Conservation (phyloP, 2,888 invertebrate genomes). For the Cantharis lateralis region DNA sequence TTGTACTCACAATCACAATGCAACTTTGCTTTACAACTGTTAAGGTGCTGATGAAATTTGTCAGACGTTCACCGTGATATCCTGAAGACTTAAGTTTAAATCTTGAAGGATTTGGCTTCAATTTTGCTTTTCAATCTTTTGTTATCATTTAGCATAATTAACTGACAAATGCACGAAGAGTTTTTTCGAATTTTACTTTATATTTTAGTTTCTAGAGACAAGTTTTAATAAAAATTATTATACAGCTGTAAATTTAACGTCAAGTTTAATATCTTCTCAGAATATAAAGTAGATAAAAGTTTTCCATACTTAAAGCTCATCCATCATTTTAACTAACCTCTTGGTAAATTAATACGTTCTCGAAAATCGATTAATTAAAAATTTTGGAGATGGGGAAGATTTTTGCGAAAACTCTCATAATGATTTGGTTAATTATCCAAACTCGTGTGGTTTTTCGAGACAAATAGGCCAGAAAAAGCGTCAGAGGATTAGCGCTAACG, state of each 20-base stretch:
- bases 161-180: not conserved
- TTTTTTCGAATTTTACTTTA: not conserved
- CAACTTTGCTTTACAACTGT: conserved; percentile 15
- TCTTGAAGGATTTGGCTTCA: not conserved
- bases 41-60: conserved; percentile 20
- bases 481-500: not conserved
- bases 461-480: not conserved
- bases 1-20: conserved; percentile 17
- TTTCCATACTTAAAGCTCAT: not conserved
- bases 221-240: not conserved
- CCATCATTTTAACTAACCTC: not conserved
- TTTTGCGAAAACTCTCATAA: not conserved
- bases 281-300: conserved; percentile 8
- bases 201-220: not conserved
- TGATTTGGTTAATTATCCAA: not conserved
- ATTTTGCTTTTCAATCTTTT: not conserved
- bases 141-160: not conserved
- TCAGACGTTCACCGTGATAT: conserved; percentile 10
- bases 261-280: not conserved
- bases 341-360: conserved; percentile 1
- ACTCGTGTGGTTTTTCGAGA: not conserved
- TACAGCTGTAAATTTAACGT: not conserved
- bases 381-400: not conserved
- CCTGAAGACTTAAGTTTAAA: not conserved
- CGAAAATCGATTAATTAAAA: not conserved